Evolutionary conservation across 2,797 vertebrate genomes (phyloP), one percentile per base, ranked within the genome.

Genomic region (Thalassophryne amazonica): DNA sequence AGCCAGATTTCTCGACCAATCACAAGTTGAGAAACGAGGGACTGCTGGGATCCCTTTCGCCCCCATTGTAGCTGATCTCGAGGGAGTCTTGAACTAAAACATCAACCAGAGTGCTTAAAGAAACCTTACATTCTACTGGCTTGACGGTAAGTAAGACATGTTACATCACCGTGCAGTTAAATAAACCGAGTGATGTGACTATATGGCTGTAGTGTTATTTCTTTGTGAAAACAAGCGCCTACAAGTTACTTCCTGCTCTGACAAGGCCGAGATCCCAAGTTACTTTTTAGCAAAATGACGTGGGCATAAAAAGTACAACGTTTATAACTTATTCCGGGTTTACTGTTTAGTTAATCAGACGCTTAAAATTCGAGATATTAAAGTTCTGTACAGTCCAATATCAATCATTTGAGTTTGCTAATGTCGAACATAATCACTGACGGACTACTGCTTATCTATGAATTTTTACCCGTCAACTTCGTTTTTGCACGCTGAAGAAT

Each of bases 241-340:
- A 78, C 63, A 78, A 78, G 69, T 87, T 81, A 92, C 90, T 92
- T 92, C 91, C 91, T 90, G 90, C 61, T 91, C 74, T 47, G 67
- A 73, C 67, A 56, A 87, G 88, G 88, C 87, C 88, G 69, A 79
- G 30, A 80, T 71, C 65, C 78, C 41, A 66, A 76, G 28, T 78
- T 80, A 54, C 56, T 52, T 30, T 73, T 40, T 57, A 64, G 57
- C 63, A 11, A 19, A 8, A 57, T 58, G 32, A 45, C 27, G 15
- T 20, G 21, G 39, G 27, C 23, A 33, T 38, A 4, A 42, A 20
- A 48, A 20, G 9, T 24, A 2, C 14, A 17, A 7, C 7, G 3
- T 27, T 11, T 19, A 9, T 11, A 1, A 4, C 3, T 7, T 0
- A 1, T 6, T 7, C 9, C n/a, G n/a, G 2, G 15, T 21, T 5